Evolutionary conservation across 2,888 invertebrate genomes (phyloP).

Genomic region (Drosophila fungiperda): DNA sequence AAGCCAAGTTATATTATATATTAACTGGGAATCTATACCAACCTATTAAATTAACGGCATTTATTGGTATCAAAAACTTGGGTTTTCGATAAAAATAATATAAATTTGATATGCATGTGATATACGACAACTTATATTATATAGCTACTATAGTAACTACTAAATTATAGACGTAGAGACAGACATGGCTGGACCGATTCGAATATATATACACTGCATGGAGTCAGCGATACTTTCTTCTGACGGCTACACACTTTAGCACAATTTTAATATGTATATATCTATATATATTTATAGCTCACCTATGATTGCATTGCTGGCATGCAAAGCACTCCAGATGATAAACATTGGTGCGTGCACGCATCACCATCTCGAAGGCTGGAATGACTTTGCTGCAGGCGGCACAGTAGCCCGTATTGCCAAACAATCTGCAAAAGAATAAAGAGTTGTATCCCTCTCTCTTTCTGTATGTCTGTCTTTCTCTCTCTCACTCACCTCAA

Average conservation of each 20-base stretch:
- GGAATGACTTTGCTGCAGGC: conserved; percentile 99
- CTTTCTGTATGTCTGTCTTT: not conserved
- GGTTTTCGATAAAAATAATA: not conserved
- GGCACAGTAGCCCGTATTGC: conserved; percentile 97
- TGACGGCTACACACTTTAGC: not conserved
- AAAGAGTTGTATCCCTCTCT: not conserved
- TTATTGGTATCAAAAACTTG: not conserved
- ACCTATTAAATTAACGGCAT: not conserved
- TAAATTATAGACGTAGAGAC: not conserved
- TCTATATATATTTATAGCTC: conserved; percentile 80
- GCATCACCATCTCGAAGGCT: conserved; percentile 99
- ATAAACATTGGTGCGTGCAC: conserved; percentile 98
- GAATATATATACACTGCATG: not conserved
- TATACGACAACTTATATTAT: not conserved
- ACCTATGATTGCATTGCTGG: conserved; percentile 99
- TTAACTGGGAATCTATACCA: not conserved
- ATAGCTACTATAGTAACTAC: not conserved
- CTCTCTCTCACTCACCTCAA: conserved; percentile 88
- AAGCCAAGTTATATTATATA: not conserved
- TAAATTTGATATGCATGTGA: not conserved
- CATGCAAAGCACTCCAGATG: conserved; percentile 99
- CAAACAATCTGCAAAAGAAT: conserved; percentile 90
- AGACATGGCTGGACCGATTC: not conserved
- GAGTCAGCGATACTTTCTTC: not conserved
- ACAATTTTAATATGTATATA: no score